phyloP scores from a whole-genome alignment of 2,888 invertebrate species.

The Epinotia brunnichana region DNA sequence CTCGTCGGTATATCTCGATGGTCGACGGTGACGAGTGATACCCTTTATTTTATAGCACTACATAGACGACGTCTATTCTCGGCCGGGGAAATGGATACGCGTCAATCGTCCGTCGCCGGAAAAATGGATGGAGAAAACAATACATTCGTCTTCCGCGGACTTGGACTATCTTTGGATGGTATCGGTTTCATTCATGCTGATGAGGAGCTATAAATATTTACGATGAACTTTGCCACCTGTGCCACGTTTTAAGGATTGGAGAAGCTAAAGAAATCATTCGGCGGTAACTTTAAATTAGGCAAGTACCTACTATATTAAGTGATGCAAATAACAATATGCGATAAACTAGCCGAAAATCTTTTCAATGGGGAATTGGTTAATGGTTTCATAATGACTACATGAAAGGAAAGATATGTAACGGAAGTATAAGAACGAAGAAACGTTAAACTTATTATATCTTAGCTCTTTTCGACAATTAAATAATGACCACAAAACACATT shows the following conservation, averaged over 20 bases:
- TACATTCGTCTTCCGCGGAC: conserved; percentile 67
- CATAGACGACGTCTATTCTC: conserved; percentile 69
- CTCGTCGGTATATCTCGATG: conserved; percentile 73
- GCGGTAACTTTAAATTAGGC: background rate
- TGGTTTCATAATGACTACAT: too few species aligned
- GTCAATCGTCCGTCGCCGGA: conserved; percentile 72
- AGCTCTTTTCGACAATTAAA: background rate
- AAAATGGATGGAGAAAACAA: conserved; percentile 71
- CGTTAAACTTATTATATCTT: background rate
- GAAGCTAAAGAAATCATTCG: conserved; percentile 2
- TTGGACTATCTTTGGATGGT: conserved; percentile 68
- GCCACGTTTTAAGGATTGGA: conserved; percentile 5
- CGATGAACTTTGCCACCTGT: conserved; percentile 31
- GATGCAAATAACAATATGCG: background rate
- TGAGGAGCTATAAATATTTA: conserved; percentile 42
- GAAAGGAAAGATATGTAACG: too few species aligned
- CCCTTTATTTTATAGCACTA: conserved; percentile 78
- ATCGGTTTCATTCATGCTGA: conserved; percentile 61
- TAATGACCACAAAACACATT: background rate
- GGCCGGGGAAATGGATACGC: conserved; percentile 80
- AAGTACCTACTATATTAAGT: background rate
- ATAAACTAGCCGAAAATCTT: background rate
- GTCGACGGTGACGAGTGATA: conserved; percentile 72
- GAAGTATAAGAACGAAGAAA: too few species aligned
- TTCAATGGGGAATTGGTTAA: background rate